These are phyloP conservation scores for Leptinotarsa lineolata DNA, from an alignment of 1,140 invertebrate species.

Conservation along the genomic window DNA sequence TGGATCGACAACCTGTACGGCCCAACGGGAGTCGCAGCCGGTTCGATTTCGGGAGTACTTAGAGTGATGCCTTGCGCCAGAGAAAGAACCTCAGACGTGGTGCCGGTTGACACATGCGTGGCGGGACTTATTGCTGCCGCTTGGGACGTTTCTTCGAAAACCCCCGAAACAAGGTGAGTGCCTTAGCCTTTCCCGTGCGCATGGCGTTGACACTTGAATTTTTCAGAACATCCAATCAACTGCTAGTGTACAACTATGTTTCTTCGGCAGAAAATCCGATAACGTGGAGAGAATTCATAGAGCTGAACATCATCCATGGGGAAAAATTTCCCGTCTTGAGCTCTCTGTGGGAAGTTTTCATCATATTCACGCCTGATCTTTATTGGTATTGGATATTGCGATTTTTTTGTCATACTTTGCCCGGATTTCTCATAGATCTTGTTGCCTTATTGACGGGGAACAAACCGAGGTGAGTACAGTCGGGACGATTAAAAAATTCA, in stretches of 20 bases:
- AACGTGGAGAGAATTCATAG: conserved; percentile 67
- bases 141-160: conserved; percentile 64
- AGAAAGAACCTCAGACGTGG: conserved; percentile 66
- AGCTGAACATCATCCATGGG: conserved; percentile 58
- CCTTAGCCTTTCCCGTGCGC: not conserved
- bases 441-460: conserved; percentile 61
- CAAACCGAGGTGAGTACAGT: conserved; percentile 61
- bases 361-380: conserved; percentile 57
- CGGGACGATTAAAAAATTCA: too few relatives aligned
- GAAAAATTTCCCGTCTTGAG: conserved; percentile 61
- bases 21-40: conserved; percentile 73
- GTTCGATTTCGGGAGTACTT: conserved; percentile 73
- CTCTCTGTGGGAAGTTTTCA: conserved; percentile 63
- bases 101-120: conserved; percentile 77
- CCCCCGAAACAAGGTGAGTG: conserved; percentile 33
- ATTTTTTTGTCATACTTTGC: conserved; percentile 64
- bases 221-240: conserved; percentile 56
- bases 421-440: conserved; percentile 64
- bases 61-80: conserved; percentile 68
- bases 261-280: conserved; percentile 70
- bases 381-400: conserved; percentile 53
- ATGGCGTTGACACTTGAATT: not conserved
- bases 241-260: conserved; percentile 75
- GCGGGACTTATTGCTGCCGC: conserved; percentile 75
- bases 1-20: conserved; percentile 92